phyloP scores from a whole-genome alignment of 2,113 vertebrate species.

The Caracal caracal region DNA sequence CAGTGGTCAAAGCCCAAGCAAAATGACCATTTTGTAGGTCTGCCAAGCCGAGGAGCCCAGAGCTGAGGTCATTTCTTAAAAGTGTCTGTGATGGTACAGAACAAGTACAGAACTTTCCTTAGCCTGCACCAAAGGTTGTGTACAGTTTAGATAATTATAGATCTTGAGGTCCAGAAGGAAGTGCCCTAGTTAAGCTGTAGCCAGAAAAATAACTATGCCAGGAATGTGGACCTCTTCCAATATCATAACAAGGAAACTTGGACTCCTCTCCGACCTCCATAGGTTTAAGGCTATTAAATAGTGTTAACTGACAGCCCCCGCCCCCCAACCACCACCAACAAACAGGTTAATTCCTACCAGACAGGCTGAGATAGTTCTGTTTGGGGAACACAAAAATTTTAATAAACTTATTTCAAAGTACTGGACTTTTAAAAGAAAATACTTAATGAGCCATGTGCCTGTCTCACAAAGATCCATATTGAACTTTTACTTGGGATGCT shows the following conservation, averaged over 20 bases:
- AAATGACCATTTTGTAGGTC: not conserved
- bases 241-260: slow-evolving; percentile 31
- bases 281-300: slow-evolving; percentile 34
- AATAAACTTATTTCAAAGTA: not conserved
- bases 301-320: not conserved
- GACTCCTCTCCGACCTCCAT: slow-evolving; percentile 36
- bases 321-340: not conserved
- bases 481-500: slow-evolving; percentile 27
- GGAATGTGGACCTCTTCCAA: slow-evolving; percentile 70
- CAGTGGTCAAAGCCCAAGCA: not conserved
- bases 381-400: slow-evolving; percentile 1
- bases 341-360: not conserved
- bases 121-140: slow-evolving; percentile 54
- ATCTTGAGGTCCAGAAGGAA: slow-evolving; percentile 74
- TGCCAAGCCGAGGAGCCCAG: not conserved
- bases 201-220: slow-evolving; percentile 78
- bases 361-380: not conserved
- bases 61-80: slow-evolving; percentile 67
- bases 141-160: slow-evolving; percentile 76
- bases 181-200: slow-evolving; percentile 76
- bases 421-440: slow-evolving; percentile 31
- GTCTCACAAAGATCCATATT: not conserved
- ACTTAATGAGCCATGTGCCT: slow-evolving; percentile 22
- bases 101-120: slow-evolving; percentile 57
- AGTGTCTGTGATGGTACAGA: slow-evolving; percentile 37